These are phyloP conservation scores for Ganaspis brasiliensis DNA, from an alignment of 2,888 invertebrate genomes.

Conservation along the genomic window DNA sequence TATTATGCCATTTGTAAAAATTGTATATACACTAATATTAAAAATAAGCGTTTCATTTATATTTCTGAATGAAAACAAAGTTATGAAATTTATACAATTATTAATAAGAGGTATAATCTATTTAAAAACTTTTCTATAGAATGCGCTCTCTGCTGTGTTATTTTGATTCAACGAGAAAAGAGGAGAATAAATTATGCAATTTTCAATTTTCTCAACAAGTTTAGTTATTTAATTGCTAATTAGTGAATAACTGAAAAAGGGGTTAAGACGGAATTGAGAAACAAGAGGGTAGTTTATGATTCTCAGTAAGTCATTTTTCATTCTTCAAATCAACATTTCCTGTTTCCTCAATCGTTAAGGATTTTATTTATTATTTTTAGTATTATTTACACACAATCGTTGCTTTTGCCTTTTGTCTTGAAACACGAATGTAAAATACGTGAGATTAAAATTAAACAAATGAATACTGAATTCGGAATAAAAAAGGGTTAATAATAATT, in stretches of 20 bases:
- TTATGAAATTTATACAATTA: not conserved
- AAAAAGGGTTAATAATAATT: too few species aligned
- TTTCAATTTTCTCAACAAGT: not conserved
- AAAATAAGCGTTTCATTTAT: too few species aligned
- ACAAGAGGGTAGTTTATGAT: conserved; percentile 44
- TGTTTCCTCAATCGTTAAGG: too few species aligned
- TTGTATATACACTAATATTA: too few species aligned
- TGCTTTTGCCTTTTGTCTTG: too few species aligned
- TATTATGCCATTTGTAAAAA: too few species aligned
- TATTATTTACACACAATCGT: not conserved
- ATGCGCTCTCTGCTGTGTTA: not conserved
- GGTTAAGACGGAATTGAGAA: conserved; percentile 16
- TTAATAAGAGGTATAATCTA: not conserved
- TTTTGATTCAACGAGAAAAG: too few species aligned
- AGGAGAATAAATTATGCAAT: too few species aligned
- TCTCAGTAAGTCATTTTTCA: conserved; percentile 29
- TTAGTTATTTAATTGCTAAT: conserved; percentile 46
- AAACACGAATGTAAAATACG: too few species aligned
- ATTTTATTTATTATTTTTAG: not conserved
- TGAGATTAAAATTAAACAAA: too few species aligned
- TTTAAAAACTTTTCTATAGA: not conserved
- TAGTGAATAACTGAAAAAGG: conserved; percentile 37
- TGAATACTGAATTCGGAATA: too few species aligned
- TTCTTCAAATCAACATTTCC: conserved; percentile 1
- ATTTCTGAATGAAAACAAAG: not conserved